A percentile compares a stretch with the other conserved stretches of the same genome.
Evolutionary conservation across 1,140 invertebrate species (phyloP).

Genomic region (Drosophila triauraria): DNA sequence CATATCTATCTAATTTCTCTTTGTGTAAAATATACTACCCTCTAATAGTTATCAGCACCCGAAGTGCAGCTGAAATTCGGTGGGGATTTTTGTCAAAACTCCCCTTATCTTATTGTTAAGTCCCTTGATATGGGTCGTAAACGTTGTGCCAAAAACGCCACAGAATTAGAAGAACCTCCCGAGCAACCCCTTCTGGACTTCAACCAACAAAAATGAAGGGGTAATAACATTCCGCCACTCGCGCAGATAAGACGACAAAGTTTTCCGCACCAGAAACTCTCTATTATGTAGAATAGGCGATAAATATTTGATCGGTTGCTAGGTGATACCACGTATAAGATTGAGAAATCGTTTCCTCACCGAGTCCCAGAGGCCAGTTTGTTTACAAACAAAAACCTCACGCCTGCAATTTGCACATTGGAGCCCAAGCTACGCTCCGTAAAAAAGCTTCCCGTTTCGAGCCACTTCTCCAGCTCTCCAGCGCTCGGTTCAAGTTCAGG

Average conservation of each 20-base stretch:
- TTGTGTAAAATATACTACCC: background rate
- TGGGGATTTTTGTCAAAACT: conserved; percentile 46
- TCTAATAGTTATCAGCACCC: conserved; percentile 27
- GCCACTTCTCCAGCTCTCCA: conserved; percentile 9
- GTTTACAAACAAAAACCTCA: conserved; percentile 28
- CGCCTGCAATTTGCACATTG: conserved; percentile 17
- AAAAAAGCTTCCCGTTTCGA: conserved; percentile 17
- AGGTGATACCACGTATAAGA: background rate
- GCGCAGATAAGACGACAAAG: conserved; percentile 31
- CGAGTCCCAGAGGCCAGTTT: conserved; percentile 12
- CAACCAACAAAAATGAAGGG: conserved; percentile 13
- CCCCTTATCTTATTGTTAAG: conserved; percentile 52
- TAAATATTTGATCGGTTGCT: conserved; percentile 12
- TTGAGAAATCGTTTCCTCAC: conserved; percentile 16
- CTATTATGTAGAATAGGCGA: conserved; percentile 3
- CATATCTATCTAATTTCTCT: background rate
- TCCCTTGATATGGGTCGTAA: conserved; percentile 60
- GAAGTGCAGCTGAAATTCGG: conserved; percentile 11
- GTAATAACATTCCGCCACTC: conserved; percentile 24
- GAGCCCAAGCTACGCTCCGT: background rate
- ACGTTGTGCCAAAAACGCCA: conserved; percentile 21
- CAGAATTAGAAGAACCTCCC: conserved; percentile 16
- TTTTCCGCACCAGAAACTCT: conserved; percentile 10
- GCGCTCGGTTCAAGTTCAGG: conserved; percentile 38
- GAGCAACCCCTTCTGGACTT: too few relatives aligned